A percentile compares a stretch with the other conserved stretches of the same genome.
Evolutionary conservation across 2,113 vertebrate species (phyloP).

Genomic region (Mustelus asterias): DNA sequence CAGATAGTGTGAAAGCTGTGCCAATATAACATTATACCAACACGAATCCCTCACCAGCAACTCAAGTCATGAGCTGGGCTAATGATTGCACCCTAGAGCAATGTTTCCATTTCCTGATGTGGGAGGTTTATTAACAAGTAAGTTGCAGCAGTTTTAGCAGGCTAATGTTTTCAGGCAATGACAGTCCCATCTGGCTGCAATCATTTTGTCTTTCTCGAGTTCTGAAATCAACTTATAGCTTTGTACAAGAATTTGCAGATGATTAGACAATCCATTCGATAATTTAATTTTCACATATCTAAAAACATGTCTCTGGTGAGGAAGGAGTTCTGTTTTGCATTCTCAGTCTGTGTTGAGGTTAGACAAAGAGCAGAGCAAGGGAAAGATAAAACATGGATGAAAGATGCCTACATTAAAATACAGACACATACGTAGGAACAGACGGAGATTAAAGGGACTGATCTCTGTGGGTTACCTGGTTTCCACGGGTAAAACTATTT

Average conservation of each 20-base stretch:
- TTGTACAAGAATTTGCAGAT: neutral
- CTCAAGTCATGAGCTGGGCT: neutral
- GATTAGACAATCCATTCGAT: neutral
- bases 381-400: neutral
- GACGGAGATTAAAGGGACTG: neutral
- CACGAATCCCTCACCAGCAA: conserved; percentile 12
- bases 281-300: neutral
- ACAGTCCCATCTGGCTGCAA: neutral
- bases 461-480: neutral
- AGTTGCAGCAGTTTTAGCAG: neutral
- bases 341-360: neutral
- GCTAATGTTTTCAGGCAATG: conserved; percentile 14
- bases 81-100: conserved; percentile 18
- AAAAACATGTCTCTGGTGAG: neutral
- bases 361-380: neutral
- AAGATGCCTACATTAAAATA: neutral
- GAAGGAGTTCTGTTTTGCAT: neutral
- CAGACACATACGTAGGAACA: neutral
- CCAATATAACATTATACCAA: neutral
- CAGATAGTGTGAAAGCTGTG: neutral
- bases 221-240: conserved; percentile 25
- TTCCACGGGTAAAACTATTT: neutral
- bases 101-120: conserved; percentile 25
- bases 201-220: conserved; percentile 5
- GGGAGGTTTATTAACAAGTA: conserved; percentile 27